These are phyloP conservation scores for Dinoponera quadriceps DNA, from an alignment of 1,140 invertebrate species.

Conservation along the genomic window DNA sequence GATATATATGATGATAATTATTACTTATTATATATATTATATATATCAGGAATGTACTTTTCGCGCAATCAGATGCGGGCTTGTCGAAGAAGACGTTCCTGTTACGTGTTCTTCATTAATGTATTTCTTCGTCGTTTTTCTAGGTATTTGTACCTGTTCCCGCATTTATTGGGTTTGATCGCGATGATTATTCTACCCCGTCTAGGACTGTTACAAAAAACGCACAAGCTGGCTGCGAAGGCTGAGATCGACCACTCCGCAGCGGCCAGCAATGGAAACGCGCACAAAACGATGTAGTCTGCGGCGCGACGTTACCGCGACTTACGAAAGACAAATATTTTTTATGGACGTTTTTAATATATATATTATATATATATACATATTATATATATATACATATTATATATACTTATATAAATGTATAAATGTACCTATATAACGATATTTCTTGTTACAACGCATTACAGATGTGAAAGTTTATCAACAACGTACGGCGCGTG, in stretches of 20 bases:
- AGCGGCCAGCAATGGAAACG: constrained; percentile 66
- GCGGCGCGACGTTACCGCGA: not conserved
- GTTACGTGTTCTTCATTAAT: not conserved
- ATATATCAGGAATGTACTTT: not conserved
- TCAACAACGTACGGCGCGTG: constrained; percentile 38
- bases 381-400: constrained; percentile 43
- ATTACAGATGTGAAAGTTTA: constrained; percentile 69
- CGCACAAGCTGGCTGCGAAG: constrained; percentile 7
- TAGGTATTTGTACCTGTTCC: constrained; percentile 87
- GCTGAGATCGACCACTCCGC: constrained; percentile 39
- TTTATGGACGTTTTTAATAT: constrained; percentile 72
- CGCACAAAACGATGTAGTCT: constrained; percentile 69
- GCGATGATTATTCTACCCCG: constrained; percentile 86
- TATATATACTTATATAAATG: constrained; percentile 43
- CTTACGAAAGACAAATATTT: constrained; percentile 70
- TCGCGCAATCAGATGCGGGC: not conserved
- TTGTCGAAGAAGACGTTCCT: not conserved
- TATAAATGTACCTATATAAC: constrained; percentile 32
- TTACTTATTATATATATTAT: too few relatives aligned
- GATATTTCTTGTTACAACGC: constrained; percentile 72
- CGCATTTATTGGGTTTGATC: constrained; percentile 86
- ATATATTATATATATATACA: constrained; percentile 36
- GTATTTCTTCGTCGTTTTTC: constrained; percentile 52
- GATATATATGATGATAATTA: too few relatives aligned
- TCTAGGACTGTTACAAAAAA: constrained; percentile 68